Conservation (phyloP, 2,113 vertebrate species). For the Casuarius casuarius region DNA sequence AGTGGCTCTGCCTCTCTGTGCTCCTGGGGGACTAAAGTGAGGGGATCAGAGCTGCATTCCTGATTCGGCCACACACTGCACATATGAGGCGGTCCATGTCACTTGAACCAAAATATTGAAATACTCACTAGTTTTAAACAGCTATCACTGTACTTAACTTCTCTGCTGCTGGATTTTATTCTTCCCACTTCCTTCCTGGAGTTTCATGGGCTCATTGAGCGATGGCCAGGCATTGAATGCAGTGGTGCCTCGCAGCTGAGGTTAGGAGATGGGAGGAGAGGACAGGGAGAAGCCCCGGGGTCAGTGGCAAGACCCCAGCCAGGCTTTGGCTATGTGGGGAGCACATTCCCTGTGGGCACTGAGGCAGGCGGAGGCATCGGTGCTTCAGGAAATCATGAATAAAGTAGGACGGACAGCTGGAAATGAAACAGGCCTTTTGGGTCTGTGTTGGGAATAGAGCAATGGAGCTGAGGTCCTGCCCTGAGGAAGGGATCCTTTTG, state of each 20-base stretch:
- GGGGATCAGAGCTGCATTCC: neutral
- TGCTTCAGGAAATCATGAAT: too few relatives aligned
- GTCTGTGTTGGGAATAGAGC: too few relatives aligned
- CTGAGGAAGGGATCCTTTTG: neutral
- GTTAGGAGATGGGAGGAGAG: neutral
- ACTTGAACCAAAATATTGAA: neutral
- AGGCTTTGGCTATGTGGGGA: too few relatives aligned
- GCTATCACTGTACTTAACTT: rapidly evolving
- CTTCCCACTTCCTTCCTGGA: neutral
- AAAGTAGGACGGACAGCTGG: too few relatives aligned
- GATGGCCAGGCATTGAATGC: neutral
- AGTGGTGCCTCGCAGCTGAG: rapidly evolving
- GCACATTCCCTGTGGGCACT: too few relatives aligned
- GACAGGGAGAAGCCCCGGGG: too few relatives aligned
- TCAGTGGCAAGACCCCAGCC: too few relatives aligned
- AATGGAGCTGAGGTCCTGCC: neutral
- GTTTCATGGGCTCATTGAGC: neutral
- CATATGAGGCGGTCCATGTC: rapidly evolving
- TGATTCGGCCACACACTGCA: neutral
- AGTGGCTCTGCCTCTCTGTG: neutral
- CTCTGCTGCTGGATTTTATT: neutral
- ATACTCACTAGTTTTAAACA: neutral
- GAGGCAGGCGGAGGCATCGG: too few relatives aligned
- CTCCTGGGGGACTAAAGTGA: rapidly evolving
- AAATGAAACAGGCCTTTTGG: too few relatives aligned